Percentiles rank a stretch among this genome's conserved stretches.
Conservation (phyloP, 1,140 invertebrate species). For the Samia ricini region DNA sequence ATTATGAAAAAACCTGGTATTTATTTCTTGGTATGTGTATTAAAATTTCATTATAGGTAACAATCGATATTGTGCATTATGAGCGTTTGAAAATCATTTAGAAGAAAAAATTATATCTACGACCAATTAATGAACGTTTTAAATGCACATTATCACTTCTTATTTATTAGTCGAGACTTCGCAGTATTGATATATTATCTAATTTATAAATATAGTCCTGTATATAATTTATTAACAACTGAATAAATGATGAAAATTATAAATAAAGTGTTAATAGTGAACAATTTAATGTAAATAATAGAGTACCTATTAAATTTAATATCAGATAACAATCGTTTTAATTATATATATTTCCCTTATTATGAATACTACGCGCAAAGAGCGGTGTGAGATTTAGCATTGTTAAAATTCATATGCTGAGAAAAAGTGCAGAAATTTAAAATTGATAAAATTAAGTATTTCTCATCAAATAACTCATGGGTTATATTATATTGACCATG, state of each 20-base stretch:
- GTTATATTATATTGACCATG: too few species aligned
- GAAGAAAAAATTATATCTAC: neutral
- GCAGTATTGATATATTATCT: slow-evolving; percentile 61
- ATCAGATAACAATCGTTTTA: slow-evolving; percentile 66
- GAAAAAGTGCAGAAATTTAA: too few species aligned
- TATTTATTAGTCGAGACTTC: slow-evolving; percentile 38
- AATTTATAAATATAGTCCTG: slow-evolving; percentile 61
- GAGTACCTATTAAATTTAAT: slow-evolving; percentile 77
- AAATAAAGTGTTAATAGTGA: slow-evolving; percentile 77
- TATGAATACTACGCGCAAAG: neutral
- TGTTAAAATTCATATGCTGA: neutral
- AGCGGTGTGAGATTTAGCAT: neutral
- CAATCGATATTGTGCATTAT: slow-evolving; percentile 21
- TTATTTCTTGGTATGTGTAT: neutral
- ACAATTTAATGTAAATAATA: slow-evolving; percentile 78
- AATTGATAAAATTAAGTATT: too few species aligned
- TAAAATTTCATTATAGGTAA: neutral
- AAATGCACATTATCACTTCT: neutral
- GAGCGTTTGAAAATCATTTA: slow-evolving; percentile 9
- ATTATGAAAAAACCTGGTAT: slow-evolving; percentile 33
- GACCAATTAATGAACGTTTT: neutral
- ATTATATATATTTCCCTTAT: slow-evolving; percentile 21
- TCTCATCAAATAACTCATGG: too few species aligned
- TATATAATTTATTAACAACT: slow-evolving; percentile 75
- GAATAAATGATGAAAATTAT: slow-evolving; percentile 60